A percentile compares a stretch with the other conserved stretches of the same genome.
Conservation (phyloP, 2,113 vertebrate genomes). For the Alligator mississippiensis region DNA sequence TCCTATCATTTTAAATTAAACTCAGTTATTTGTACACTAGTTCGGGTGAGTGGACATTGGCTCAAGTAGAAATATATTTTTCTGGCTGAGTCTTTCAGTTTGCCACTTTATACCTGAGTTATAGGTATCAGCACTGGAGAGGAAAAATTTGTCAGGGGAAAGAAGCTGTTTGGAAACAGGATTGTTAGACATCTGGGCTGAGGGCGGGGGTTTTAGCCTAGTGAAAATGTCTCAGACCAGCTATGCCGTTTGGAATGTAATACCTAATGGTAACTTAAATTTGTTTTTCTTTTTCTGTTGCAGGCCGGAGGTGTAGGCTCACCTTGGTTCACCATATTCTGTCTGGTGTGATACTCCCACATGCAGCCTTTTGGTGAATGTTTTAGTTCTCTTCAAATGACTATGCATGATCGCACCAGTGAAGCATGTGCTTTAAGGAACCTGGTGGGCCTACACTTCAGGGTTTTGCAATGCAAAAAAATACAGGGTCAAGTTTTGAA, state of each 20-base stretch:
- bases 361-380: rapidly evolving
- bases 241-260: neutral
- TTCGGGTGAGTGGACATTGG: neutral
- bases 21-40: neutral
- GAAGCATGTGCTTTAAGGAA: neutral
- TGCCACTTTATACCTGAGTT: neutral
- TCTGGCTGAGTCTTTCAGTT: neutral
- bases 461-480: neutral
- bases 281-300: neutral
- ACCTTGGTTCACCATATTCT: neutral
- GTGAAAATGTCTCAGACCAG: neutral
- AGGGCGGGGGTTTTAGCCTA: neutral
- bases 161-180: neutral
- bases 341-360: rapidly evolving
- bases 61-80: neutral
- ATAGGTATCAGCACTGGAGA: neutral
- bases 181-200: neutral
- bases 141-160: neutral
- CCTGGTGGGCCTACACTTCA: neutral
- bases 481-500: neutral
- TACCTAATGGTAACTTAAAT: rapidly evolving
- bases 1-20: too few relatives aligned
- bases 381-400: neutral
- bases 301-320: neutral
- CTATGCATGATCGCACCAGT: neutral